Evolutionary conservation across 2,797 vertebrate species (phyloP).

Genomic region (Pteropus rufus): DNA sequence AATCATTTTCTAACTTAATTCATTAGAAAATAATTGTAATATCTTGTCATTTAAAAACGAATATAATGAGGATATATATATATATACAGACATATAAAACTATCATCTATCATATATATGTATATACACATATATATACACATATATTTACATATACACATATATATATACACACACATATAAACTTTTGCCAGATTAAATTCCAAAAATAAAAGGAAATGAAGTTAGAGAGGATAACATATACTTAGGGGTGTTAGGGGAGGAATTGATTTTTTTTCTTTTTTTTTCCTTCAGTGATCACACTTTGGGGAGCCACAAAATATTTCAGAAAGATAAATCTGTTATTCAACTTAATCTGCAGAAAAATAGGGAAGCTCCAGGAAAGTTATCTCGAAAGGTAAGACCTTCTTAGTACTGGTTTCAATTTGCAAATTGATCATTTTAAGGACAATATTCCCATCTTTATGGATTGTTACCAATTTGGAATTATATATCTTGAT

Average conservation of each 20-base stretch:
- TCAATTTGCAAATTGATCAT: neutral
- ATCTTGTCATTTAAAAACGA: neutral
- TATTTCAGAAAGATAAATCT: constrained; percentile 74
- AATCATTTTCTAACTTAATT: constrained; percentile 2
- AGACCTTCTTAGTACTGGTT: neutral
- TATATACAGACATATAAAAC: too few species aligned
- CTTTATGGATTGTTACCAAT: neutral
- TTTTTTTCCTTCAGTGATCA: constrained; percentile 49
- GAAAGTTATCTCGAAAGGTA: constrained; percentile 76
- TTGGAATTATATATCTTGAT: neutral
- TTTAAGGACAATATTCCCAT: neutral
- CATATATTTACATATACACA: too few species aligned
- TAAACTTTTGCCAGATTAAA: neutral
- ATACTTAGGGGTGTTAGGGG: neutral
- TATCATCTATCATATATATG: neutral
- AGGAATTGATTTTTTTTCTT: neutral
- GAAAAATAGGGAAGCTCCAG: neutral
- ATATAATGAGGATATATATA: neutral
- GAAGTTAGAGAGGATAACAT: neutral
- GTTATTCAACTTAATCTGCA: constrained; percentile 75
- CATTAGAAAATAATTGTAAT: neutral
- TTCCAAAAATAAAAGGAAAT: neutral
- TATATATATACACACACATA: neutral
- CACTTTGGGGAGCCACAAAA: constrained; percentile 77
- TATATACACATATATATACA: neutral